These are phyloP conservation scores for Schizopygopsis malacanthus DNA, from an alignment of 2,797 vertebrate genomes.

Conservation along the genomic window DNA sequence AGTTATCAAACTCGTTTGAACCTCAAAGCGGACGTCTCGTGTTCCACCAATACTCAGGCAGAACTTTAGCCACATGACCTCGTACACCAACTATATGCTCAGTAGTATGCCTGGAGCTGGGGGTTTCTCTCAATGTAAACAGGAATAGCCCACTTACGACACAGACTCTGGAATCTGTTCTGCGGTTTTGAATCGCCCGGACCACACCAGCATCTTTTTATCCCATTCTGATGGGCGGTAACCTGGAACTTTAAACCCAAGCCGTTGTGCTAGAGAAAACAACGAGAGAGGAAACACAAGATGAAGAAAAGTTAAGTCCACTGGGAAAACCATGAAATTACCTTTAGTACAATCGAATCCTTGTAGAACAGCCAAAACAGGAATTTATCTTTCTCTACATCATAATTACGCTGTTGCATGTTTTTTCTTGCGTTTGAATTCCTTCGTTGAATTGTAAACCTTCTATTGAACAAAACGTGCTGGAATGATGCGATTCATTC, in stretches of 20 bases:
- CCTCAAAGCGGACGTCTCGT: slow-evolving; percentile 53
- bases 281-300: slow-evolving; percentile 18
- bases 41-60: too few species aligned
- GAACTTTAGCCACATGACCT: slow-evolving; percentile 59
- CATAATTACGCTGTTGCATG: not conserved
- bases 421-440: not conserved
- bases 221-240: slow-evolving; percentile 83
- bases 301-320: not conserved
- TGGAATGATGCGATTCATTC: not conserved
- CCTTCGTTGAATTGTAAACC: not conserved
- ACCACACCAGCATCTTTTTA: slow-evolving; percentile 86
- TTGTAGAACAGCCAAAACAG: not conserved
- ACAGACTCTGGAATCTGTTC: slow-evolving; percentile 90
- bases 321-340: slow-evolving; percentile 47
- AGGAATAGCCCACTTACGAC: slow-evolving; percentile 86
- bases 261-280: slow-evolving; percentile 55
- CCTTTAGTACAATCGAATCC: slow-evolving; percentile 48
- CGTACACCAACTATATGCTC: slow-evolving; percentile 40
- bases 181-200: slow-evolving; percentile 86
- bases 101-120: slow-evolving; percentile 53
- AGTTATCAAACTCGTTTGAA: slow-evolving; percentile 62
- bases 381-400: not conserved
- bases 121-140: slow-evolving; percentile 59
- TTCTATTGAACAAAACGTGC: not conserved
- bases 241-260: slow-evolving; percentile 77